Evolutionary conservation across 1,140 invertebrate genomes (phyloP).

Genomic region (Tribolium madens): DNA sequence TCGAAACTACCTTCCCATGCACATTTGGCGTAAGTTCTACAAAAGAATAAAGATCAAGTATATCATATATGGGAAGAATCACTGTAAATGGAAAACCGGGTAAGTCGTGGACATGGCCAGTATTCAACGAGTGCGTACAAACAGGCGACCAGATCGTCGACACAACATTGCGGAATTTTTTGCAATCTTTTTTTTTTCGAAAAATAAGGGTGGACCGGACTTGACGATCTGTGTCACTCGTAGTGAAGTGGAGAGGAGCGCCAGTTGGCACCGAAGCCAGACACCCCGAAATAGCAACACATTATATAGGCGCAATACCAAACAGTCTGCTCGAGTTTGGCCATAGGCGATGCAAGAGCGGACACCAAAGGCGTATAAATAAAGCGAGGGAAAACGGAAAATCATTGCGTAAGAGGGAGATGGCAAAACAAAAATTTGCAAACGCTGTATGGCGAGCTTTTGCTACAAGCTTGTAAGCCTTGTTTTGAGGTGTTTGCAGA

Average conservation of each 20-base stretch:
- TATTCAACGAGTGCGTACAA: conserved; percentile 49
- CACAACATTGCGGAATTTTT: conserved; percentile 55
- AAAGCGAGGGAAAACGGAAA: conserved; percentile 33
- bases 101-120: conserved; percentile 61
- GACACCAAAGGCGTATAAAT: conserved; percentile 45
- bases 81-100: conserved; percentile 67
- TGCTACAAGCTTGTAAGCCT: too few species aligned
- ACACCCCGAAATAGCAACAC: conserved; percentile 63
- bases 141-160: conserved; percentile 25
- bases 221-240: conserved; percentile 45
- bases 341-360: conserved; percentile 17
- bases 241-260: conserved; percentile 53
- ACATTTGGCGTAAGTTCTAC: conserved; percentile 63
- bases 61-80: conserved; percentile 67
- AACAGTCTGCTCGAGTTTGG: conserved; percentile 59
- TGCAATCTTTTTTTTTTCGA: not conserved
- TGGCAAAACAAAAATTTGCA: too few species aligned
- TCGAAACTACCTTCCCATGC: conserved; percentile 63
- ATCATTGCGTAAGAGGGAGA: not conserved
- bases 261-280: conserved; percentile 61
- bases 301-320: conserved; percentile 62
- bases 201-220: not conserved
- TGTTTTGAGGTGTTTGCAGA: too few species aligned
- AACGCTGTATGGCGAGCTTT: too few species aligned
- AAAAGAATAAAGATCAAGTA: conserved; percentile 67